These are phyloP conservation scores for Lipophrys pholis DNA, from an alignment of 2,113 vertebrate genomes.

Conservation along the genomic window DNA sequence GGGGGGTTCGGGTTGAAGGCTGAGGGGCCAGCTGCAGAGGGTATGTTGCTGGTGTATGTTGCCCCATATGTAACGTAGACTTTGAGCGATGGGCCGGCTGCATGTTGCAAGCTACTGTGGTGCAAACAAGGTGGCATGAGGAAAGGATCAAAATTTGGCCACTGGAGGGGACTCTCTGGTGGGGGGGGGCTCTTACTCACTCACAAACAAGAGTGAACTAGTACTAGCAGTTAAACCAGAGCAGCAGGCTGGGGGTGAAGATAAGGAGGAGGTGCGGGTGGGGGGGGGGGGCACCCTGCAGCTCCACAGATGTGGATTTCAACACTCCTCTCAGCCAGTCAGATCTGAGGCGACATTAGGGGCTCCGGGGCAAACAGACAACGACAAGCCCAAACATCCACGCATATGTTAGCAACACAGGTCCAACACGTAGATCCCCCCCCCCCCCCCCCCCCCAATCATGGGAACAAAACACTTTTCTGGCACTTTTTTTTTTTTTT, in stretches of 20 bases:
- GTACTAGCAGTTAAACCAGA: conserved; percentile 24
- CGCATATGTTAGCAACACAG: conserved; percentile 11
- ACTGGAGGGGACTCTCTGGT: conserved; percentile 1
- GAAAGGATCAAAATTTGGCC: conserved; percentile 41
- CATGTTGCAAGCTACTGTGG: conserved; percentile 35
- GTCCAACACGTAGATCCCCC: neutral
- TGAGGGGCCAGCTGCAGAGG: neutral
- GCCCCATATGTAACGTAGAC: conserved; percentile 33
- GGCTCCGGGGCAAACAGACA: conserved; percentile 8
- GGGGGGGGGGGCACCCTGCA: conserved; percentile 14
- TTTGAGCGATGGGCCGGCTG: conserved; percentile 40
- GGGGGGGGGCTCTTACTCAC: conserved; percentile 27
- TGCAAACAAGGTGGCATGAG: conserved; percentile 31
- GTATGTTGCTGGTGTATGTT: neutral
- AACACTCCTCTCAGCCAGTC: conserved; percentile 46
- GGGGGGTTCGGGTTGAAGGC: neutral
- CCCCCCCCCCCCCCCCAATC: neutral
- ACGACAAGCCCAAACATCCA: conserved; percentile 12
- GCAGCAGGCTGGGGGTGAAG: neutral
- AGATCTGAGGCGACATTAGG: conserved; percentile 14
- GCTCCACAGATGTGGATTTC: conserved; percentile 61
- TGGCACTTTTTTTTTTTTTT: conserved; percentile 3
- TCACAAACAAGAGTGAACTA: conserved; percentile 30
- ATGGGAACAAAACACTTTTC: neutral
- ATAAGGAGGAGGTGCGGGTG: neutral